Percentiles rank a stretch among this genome's conserved stretches.
phyloP scores from a whole-genome alignment of 2,797 vertebrate genomes.

The Poecilia gillii region DNA sequence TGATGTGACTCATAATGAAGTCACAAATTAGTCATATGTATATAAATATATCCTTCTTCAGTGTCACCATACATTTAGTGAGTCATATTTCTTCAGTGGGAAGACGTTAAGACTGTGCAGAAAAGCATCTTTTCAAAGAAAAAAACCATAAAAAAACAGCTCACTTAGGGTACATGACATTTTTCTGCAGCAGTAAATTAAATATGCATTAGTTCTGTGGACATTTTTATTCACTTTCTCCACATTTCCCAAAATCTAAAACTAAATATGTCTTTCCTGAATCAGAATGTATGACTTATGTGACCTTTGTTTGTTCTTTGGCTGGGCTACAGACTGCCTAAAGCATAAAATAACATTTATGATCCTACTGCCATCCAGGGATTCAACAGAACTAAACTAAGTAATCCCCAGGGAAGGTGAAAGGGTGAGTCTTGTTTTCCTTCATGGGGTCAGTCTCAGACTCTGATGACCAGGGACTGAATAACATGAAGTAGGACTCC shows the following conservation, averaged over 20 bases:
- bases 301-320: background rate
- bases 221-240: background rate
- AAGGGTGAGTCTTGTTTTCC: background rate
- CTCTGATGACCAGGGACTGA: background rate
- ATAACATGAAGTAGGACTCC: background rate
- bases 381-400: background rate
- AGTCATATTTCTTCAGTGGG: background rate
- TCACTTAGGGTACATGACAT: background rate
- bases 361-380: background rate
- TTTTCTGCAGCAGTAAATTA: background rate
- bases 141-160: background rate
- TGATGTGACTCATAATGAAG: background rate
- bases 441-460: background rate
- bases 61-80: background rate
- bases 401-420: background rate
- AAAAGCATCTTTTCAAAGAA: background rate
- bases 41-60: background rate
- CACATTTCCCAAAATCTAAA: background rate
- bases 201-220: background rate
- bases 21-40: slow-evolving; percentile 11
- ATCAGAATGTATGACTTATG: background rate
- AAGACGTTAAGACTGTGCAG: background rate
- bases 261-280: background rate
- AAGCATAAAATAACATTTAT: background rate
- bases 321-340: background rate